Conservation (phyloP, 2,888 invertebrate species). For the Tineola bisselliella region DNA sequence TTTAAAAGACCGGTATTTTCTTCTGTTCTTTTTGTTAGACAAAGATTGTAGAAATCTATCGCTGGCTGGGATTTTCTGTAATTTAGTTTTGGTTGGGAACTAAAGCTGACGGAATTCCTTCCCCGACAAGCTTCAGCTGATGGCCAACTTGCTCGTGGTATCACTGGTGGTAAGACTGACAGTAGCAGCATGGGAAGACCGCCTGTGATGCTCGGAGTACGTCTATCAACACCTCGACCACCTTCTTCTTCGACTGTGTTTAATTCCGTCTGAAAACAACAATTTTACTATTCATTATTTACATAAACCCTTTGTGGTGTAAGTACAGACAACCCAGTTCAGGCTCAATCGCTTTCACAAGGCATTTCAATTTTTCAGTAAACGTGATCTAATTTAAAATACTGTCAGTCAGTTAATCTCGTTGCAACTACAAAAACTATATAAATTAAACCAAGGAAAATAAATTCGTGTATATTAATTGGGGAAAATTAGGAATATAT, state of each 20-base stretch:
- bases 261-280: conserved; percentile 43
- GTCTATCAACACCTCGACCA: conserved; percentile 23
- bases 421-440: no score
- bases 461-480: no score
- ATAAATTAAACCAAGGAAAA: no score
- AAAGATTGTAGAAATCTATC: conserved; percentile 69
- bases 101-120: conserved; percentile 71
- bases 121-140: conserved; percentile 73
- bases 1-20: conserved; percentile 66
- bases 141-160: conserved; percentile 81
- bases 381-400: no score
- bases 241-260: conserved; percentile 58
- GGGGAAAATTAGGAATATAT: no score
- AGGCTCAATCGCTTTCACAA: no score
- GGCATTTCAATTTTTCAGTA: no score
- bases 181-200: conserved; percentile 76
- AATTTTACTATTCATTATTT: not conserved
- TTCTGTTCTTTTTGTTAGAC: conserved; percentile 62
- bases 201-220: conserved; percentile 75
- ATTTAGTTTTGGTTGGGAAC: conserved; percentile 73
- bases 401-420: no score
- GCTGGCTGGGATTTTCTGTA: conserved; percentile 66
- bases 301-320: no score
- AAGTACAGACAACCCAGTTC: no score
- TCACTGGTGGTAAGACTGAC: conserved; percentile 78